These are phyloP conservation scores for Melanostoma scalare DNA, from an alignment of 2,888 invertebrate species.

Conservation along the genomic window DNA sequence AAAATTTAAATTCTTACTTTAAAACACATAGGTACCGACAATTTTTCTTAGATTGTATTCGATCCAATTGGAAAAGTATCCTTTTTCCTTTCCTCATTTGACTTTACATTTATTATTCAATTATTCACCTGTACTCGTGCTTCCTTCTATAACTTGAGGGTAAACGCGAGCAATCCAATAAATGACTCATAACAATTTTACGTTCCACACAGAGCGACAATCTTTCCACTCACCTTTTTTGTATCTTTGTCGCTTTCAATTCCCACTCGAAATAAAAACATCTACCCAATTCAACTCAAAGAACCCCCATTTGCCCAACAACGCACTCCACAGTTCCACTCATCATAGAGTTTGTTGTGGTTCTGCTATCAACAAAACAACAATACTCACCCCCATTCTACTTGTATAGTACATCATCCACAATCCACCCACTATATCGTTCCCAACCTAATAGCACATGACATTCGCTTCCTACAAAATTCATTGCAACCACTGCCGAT, in stretches of 20 bases:
- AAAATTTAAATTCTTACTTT: too few relatives aligned
- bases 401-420: conserved; percentile 19
- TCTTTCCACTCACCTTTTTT: conserved; percentile 27
- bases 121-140: too few relatives aligned
- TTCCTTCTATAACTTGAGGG: too few relatives aligned
- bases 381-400: conserved; percentile 29
- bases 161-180: background rate
- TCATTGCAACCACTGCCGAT: conserved; percentile 51
- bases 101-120: too few relatives aligned
- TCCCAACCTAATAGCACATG: conserved; percentile 40
- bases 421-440: conserved; percentile 28
- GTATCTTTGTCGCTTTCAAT: conserved; percentile 44
- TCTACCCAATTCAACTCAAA: conserved; percentile 13
- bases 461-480: conserved; percentile 45
- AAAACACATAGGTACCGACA: too few relatives aligned
- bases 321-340: conserved; percentile 35
- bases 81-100: too few relatives aligned
- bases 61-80: too few relatives aligned
- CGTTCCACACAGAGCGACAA: conserved; percentile 27
- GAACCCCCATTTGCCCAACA: background rate
- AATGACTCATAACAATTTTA: conserved; percentile 21
- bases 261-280: conserved; percentile 2
- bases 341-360: conserved; percentile 56
- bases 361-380: conserved; percentile 34
- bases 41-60: too few relatives aligned